Percentiles rank a stretch among this genome's conserved stretches.
Conservation (phyloP, 2,113 vertebrate species). For the Hylia prasina region DNA sequence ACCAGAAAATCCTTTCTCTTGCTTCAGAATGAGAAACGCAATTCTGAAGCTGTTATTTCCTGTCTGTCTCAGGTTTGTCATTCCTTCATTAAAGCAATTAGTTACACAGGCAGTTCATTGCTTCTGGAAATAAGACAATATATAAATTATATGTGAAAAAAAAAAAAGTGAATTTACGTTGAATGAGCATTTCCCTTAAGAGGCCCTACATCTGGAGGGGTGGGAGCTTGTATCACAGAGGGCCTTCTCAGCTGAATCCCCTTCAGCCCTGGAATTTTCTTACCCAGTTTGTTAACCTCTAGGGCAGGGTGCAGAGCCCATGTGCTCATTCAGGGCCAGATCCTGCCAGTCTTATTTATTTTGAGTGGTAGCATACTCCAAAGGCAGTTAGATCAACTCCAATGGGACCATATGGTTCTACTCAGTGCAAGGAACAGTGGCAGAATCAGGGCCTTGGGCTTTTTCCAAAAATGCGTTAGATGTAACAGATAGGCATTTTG, state of each 20-base stretch:
- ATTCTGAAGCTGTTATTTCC: not conserved
- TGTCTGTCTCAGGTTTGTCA: not conserved
- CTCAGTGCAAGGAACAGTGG: not conserved
- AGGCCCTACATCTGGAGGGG: not conserved
- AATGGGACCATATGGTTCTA: slow-evolving; percentile 55
- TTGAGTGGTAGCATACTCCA: slow-evolving; percentile 53
- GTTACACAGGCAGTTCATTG: not conserved
- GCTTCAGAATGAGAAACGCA: not conserved
- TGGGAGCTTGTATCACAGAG: not conserved
- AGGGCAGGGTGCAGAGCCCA: slow-evolving; percentile 52
- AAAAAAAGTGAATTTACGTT: not conserved
- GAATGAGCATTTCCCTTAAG: not conserved
- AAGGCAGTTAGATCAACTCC: slow-evolving; percentile 36
- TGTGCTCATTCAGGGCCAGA: slow-evolving; percentile 51
- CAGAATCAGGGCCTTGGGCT: slow-evolving; percentile 55
- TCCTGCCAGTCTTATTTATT: slow-evolving; percentile 59
- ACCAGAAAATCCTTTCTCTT: not conserved
- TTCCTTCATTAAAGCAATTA: slow-evolving; percentile 46
- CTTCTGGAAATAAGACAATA: slow-evolving; percentile 1
- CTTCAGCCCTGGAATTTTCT: slow-evolving; percentile 49
- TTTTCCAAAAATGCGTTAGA: slow-evolving; percentile 26
- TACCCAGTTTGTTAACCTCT: slow-evolving; percentile 47
- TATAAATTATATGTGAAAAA: slow-evolving; percentile 4
- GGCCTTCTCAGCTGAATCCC: slow-evolving; percentile 21
- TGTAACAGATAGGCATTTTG: slow-evolving; percentile 42